Conservation (phyloP, 2,113 vertebrate genomes). For the Sceloporus undulatus region DNA sequence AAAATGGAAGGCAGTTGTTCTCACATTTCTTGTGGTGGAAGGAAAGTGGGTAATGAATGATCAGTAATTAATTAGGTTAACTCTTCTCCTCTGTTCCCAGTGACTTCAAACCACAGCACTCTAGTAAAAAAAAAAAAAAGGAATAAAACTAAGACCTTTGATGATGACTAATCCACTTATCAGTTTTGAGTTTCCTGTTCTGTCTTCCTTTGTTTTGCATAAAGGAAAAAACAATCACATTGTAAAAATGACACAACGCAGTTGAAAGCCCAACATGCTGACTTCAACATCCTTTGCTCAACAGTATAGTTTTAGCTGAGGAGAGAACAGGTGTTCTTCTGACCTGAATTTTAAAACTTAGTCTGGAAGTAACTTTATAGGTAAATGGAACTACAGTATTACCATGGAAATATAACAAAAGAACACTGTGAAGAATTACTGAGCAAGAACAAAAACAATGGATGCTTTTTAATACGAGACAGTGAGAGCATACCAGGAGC, state of each 20-base stretch:
- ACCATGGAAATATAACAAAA: conserved; percentile 85
- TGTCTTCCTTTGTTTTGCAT: background rate
- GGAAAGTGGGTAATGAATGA: background rate
- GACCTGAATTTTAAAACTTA: conserved; percentile 2
- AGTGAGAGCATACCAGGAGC: conserved; percentile 88
- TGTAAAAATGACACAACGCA: rapidly evolving
- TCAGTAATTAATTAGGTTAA: background rate
- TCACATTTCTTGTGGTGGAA: background rate
- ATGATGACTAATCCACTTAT: conserved; percentile 27
- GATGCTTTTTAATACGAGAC: conserved; percentile 88
- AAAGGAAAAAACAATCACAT: background rate
- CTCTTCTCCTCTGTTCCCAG: too few species aligned
- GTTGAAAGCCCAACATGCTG: background rate
- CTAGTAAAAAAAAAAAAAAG: background rate
- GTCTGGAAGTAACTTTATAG: conserved; percentile 28
- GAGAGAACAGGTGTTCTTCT: conserved; percentile 36
- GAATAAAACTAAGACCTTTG: background rate
- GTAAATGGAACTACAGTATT: conserved; percentile 79
- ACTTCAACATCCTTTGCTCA: conserved; percentile 22
- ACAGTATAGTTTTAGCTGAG: background rate
- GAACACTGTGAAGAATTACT: conserved; percentile 83
- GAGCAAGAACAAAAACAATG: conserved; percentile 77
- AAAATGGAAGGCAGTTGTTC: background rate
- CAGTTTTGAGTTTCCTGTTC: conserved; percentile 37
- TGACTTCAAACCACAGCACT: background rate